Evolutionary conservation across 2,113 vertebrate genomes (phyloP).

Genomic region (Orientallactaga bullata): DNA sequence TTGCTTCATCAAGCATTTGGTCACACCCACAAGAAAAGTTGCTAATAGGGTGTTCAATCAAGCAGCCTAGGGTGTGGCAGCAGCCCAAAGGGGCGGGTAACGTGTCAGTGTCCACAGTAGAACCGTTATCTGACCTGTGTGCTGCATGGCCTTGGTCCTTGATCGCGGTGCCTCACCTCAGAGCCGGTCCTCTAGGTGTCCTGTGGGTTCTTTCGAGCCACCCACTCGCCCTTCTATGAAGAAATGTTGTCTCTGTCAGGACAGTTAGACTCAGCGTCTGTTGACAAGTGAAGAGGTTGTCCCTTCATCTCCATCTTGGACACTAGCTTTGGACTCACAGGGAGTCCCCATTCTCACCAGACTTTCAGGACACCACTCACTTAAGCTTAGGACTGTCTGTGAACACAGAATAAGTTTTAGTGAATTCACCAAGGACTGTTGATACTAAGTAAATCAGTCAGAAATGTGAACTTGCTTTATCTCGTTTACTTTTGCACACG

Average conservation of each 20-base stretch:
- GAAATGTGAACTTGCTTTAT: not conserved
- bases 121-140: not conserved
- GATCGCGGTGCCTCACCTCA: not conserved
- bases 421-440: not conserved
- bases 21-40: not conserved
- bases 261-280: not conserved
- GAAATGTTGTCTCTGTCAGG: not conserved
- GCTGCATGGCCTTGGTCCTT: not conserved
- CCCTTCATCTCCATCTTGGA: not conserved
- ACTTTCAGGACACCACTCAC: not conserved
- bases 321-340: not conserved
- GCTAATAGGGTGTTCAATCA: no score
- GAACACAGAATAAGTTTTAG: not conserved
- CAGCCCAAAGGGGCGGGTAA: rapidly evolving
- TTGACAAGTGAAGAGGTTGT: not conserved
- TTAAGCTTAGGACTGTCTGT: no score
- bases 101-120: not conserved
- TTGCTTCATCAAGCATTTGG: not conserved
- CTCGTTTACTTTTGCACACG: not conserved
- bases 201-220: no score
- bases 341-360: no score
- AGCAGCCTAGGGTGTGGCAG: rapidly evolving
- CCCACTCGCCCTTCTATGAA: no score
- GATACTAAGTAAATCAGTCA: not conserved
- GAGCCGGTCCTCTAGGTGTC: not conserved